phyloP scores from a whole-genome alignment of 2,797 vertebrate genomes.

The Gallinago stenura region DNA sequence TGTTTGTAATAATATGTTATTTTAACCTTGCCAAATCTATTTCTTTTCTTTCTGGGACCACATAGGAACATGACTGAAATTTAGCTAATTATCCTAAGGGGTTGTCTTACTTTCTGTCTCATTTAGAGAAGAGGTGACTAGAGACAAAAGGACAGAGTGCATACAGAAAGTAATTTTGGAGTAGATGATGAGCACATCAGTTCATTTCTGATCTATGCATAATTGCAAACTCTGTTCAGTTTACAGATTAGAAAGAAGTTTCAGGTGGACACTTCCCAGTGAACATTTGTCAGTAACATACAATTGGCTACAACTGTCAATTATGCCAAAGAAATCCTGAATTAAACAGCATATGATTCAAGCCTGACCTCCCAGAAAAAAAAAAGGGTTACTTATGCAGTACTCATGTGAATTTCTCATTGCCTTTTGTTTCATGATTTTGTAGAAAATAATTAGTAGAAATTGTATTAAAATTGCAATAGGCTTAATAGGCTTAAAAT shows the following conservation, averaged over 20 bases:
- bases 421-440: background rate
- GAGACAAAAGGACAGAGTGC: background rate
- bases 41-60: background rate
- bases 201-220: background rate
- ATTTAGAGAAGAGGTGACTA: background rate
- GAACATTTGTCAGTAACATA: background rate
- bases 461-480: background rate
- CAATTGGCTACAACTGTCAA: background rate
- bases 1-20: background rate
- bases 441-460: background rate
- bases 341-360: background rate
- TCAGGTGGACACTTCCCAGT: background rate
- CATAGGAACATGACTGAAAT: background rate
- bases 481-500: background rate
- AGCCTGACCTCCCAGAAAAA: background rate
- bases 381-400: background rate
- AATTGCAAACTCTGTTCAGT: background rate
- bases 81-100: background rate
- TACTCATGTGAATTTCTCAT: background rate
- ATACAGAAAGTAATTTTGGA: background rate
- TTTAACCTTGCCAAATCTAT: background rate
- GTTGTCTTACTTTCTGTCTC: background rate
- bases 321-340: background rate
- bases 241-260: constrained; percentile 5
- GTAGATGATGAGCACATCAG: background rate